Evolutionary conservation across 1,140 invertebrate genomes (phyloP).

Genomic region (Tetragnatha versicolor): DNA sequence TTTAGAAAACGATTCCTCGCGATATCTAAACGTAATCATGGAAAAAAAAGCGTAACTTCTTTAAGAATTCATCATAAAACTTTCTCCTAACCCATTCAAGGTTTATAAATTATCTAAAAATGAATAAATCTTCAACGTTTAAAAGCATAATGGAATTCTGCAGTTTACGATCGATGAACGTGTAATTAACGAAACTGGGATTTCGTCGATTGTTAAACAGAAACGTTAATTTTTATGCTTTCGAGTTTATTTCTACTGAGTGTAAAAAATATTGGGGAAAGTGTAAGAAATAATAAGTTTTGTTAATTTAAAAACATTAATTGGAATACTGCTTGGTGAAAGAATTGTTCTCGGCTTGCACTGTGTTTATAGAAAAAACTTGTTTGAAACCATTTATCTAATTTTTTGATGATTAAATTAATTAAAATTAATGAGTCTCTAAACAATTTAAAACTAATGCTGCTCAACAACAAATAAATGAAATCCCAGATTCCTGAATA

Average conservation of each 20-base stretch:
- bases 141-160: constrained; percentile 29
- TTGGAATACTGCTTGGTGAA: too few species aligned
- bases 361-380: too few species aligned
- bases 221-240: constrained; percentile 3
- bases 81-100: constrained; percentile 19
- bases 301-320: not conserved
- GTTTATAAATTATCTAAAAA: constrained; percentile 30
- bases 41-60: not conserved
- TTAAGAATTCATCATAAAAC: constrained; percentile 17
- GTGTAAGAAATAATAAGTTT: not conserved
- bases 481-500: too few species aligned
- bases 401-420: too few species aligned
- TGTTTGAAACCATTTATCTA: too few species aligned
- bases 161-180: constrained; percentile 14
- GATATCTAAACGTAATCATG: not conserved
- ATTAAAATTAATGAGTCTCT: too few species aligned
- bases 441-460: too few species aligned
- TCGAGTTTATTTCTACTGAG: too few species aligned
- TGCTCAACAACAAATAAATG: too few species aligned
- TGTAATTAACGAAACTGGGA: constrained; percentile 31
- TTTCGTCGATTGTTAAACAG: constrained; percentile 20
- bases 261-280: not conserved
- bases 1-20: not conserved
- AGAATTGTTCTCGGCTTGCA: too few species aligned
- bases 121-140: constrained; percentile 6